Evolutionary conservation across 2,888 invertebrate genomes (phyloP), one percentile per base, ranked within the genome.

Genomic region (Lepidocyrtoides sp.): DNA sequence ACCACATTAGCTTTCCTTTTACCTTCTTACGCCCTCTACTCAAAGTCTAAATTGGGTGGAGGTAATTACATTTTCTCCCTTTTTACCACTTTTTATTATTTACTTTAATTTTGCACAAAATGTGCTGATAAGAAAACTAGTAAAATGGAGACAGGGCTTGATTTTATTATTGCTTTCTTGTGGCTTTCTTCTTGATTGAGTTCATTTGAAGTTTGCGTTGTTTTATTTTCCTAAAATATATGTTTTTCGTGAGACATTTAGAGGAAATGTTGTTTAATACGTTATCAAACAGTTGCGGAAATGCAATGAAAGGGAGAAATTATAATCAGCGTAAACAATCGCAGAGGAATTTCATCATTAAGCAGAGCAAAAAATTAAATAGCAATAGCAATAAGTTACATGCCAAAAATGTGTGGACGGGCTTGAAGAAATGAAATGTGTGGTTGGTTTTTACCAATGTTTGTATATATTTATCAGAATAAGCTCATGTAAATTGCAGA

Each of bases 291-390:
- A 23, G 8, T 4, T 23, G 12, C 26, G 26, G 14, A 23, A 60
- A 60, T 26, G 60, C 41, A 12, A 26, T 20, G 32, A 66, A 66
- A 66, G n/a, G 14, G n/a, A 32, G 66, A 66, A 66, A 66, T 66
- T 32, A 32, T 66, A 32, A 66, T 66, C 66, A 66, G 14, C 32
- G 32, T 32, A 29, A 17, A 32, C 32, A 66, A 66, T 66, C 66
- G 14, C 32, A 32, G 4, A 23, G 66, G 32, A 66, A 66, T 66
- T 66, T 66, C 32, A 14, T 12, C 26, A 66, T n/a, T n/a, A n/a
- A n/a, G n/a, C n/a, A n/a, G 32, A 29, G 32, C n/a, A 29, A 66
- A 29, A 66, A 66, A 32, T n/a, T n/a, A n/a, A 66, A 66, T 60
- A 17, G 12, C 60, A 26, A 60, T 23, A 60, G 14, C 23, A 8